Percentiles rank a stretch among this genome's conserved stretches.
phyloP scores from a whole-genome alignment of 2,888 invertebrate species.

The Poecilus cupreus region DNA sequence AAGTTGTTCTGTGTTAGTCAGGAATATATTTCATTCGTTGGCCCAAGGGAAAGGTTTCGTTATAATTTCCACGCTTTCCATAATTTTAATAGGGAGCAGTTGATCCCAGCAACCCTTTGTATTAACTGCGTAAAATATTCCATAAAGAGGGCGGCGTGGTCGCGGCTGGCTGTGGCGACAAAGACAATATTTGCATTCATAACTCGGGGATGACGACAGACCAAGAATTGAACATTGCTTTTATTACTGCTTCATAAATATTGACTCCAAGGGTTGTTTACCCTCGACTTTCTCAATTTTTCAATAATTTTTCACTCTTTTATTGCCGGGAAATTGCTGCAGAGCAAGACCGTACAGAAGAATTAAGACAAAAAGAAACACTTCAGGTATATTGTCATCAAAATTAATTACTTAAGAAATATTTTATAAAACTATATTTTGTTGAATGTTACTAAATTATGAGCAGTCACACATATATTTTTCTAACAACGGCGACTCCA shows the following conservation, averaged over 20 bases:
- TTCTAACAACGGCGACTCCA: no score
- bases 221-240: slow-evolving; percentile 26
- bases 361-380: no score
- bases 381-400: no score
- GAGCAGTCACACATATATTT: no score
- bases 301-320: slow-evolving; percentile 10
- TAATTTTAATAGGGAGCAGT: slow-evolving; percentile 38
- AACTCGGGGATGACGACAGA: background rate
- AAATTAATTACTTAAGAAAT: no score
- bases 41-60: slow-evolving; percentile 2
- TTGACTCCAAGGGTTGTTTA: background rate
- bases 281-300: background rate
- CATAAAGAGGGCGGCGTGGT: background rate
- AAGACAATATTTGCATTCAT: slow-evolving; percentile 40
- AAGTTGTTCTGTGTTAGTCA: slow-evolving; percentile 8
- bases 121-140: slow-evolving; percentile 36
- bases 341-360: no score
- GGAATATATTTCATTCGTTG: background rate
- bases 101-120: slow-evolving; percentile 28
- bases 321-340: background rate
- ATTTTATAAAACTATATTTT: no score
- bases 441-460: no score
- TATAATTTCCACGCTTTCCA: slow-evolving; percentile 17
- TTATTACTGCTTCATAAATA: slow-evolving; percentile 34
- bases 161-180: background rate